Evolutionary conservation across 1,140 invertebrate species (phyloP).

Genomic region (Drosophila kanapiae): DNA sequence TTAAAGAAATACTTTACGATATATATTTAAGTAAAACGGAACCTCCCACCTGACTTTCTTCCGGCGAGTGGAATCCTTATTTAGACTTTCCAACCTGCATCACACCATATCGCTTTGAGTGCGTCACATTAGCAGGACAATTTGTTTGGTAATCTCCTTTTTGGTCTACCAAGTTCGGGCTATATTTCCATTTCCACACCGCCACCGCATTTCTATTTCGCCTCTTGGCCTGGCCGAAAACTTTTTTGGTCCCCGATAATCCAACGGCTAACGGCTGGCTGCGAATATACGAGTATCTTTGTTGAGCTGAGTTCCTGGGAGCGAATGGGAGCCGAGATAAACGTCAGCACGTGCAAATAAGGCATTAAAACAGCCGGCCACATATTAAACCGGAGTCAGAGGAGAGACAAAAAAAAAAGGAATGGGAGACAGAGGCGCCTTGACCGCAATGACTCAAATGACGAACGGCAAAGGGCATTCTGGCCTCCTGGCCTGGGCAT

Average conservation of each 20-base stretch:
- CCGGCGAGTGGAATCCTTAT: not conserved
- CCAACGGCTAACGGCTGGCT: constrained; percentile 36
- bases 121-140: constrained; percentile 74
- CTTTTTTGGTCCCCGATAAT: constrained; percentile 69
- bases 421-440: constrained; percentile 35
- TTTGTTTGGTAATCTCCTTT: constrained; percentile 77
- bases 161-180: constrained; percentile 43
- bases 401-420: not conserved
- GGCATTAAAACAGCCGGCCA: constrained; percentile 68
- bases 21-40: too few relatives aligned
- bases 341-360: constrained; percentile 82
- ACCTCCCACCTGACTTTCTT: not conserved
- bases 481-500: constrained; percentile 17
- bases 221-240: constrained; percentile 53
- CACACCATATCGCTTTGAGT: constrained; percentile 14
- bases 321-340: constrained; percentile 33
- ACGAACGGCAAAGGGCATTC: constrained; percentile 54
- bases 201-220: constrained; percentile 43
- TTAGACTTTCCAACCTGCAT: constrained; percentile 14
- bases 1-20: too few relatives aligned
- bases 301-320: constrained; percentile 13
- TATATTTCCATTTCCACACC: constrained; percentile 43
- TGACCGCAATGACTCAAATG: constrained; percentile 80
- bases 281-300: constrained; percentile 26
- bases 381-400: constrained; percentile 36